Base-by-base conservation (phyloP, 2,888 invertebrate species). In the Idaea straminata region DNA sequence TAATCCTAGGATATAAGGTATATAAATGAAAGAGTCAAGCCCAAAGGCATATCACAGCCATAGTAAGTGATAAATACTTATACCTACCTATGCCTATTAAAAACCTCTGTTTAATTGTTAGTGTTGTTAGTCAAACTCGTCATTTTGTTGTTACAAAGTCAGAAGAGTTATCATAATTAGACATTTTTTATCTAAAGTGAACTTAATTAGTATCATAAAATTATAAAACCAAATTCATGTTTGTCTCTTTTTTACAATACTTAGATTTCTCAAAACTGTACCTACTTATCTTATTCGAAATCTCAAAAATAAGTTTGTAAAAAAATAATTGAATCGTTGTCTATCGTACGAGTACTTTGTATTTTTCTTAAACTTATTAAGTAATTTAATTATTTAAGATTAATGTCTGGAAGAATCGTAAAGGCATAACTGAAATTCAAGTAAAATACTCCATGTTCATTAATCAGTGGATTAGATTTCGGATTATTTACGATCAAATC, bases 391-490 rank as follows among this genome's bases (percentile, higher is more conserved):
- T 13, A 47, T 47, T 47, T 47, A 47, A 47, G 47, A 47, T 47
- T 47, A 47, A 0, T 10, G 47, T 13, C 47, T 47, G 13, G 2
- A 47, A 6, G 5, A 7, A 47, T 47, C 13, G 38, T 5, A n/a
- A 47, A 13, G 47, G 10, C 47, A 47, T 47, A 7, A 13, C 47
- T 47, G 78, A 82, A 81, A 77, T 79, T 78, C 76, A 79, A 80
- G 79, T 67, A 73, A 85, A 81, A 83, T 80, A 80, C 79, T 79
- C 74, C 75, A 74, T 81, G 83, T 88, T 90, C 89, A 88, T 91
- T 91, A 91, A 91, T 92, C 92, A 91, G 89, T 83, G 89, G 91
- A 92, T 91, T 91, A 91, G 91, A 91, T 90, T 25, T 84, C 83
- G 79, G 75, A 85, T 87, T 91, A 92, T 92, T 92, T 92, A 92